Evolutionary conservation across 2,113 vertebrate species (phyloP), one percentile per base, ranked within the genome.

Genomic region (Prionailurus viverrinus): DNA sequence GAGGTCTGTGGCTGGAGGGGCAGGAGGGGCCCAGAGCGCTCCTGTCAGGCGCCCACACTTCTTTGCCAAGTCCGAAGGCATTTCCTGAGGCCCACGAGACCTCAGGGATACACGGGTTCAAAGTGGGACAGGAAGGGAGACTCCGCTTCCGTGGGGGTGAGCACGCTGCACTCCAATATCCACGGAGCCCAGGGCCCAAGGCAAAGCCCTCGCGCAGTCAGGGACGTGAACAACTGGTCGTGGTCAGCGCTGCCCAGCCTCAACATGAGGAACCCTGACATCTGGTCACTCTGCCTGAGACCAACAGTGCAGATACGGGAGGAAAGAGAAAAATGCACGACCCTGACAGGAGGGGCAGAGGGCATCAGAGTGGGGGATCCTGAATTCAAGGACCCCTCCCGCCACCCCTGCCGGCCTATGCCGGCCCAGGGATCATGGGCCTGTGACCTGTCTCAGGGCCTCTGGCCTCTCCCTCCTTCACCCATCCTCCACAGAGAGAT

Each of bases 21-120:
- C 23, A 5, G n/a, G 58, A 6, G 14, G 27, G 18, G 12, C 0
- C 0, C 18, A 4, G 5, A 14, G 36, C 4, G 36, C 39, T 41
- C 31, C 66, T 2, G 0, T 2, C 7, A 4, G 14, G 86, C 0
- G 13, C 66, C 81, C 55, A 53, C 6, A 33, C 19, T 65, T 85
- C 71, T 89, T 84, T 2, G 0, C 33, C n/a, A 61, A 48, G 29
- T 29, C 36, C 83, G 23, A 66, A 96, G 80, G 82, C 76, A 69
- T 21, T 27, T 66, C 76, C 97, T 71, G 55, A 16, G 55, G 33
- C 63, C 91, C 1, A 1, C 1, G 25, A 79, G 92, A 41, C 73
- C 39, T 58, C 16, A 45, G 45, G 33, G 79, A 89, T 2, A 3
- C 58, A 41, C 36, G 41, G 51, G 66, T 83, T 90, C 91, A 39